Base-by-base conservation (phyloP, 2,888 invertebrate genomes). In the Epinotia nisella region DNA sequence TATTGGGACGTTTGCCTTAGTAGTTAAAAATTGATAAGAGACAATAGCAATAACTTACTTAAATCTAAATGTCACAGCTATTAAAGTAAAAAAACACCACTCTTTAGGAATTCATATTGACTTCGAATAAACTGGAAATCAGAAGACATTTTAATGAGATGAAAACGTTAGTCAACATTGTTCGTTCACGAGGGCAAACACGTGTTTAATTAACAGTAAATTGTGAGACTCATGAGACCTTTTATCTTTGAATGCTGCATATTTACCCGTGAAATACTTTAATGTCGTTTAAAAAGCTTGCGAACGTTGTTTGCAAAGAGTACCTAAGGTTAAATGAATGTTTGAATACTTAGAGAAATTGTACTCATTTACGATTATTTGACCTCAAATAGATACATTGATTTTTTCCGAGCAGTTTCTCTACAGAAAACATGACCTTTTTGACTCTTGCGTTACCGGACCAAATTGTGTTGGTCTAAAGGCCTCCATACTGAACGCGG, bases 111-210 rank as follows among this genome's bases (percentile, higher is more conserved):
- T 49, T 0, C 49, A 45, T n/a, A 19, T 39, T 41, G 21, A 39
- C 35, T 70, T 10, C 21, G 17, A 56, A 58, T 19, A 56, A 49
- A 45, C 35, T 15, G 56, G 56, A 68, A 72, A 56, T 49, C 49
- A 39, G 45, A 55, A 56, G 62, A 68, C 45, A 58, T 64, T 68
- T 68, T 62, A 73, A 72, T 67, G 55, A 35, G 24, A 67, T 67
- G 60, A 67, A 61, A 67, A 55, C 56, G 67, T 61, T 61, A 61
- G 61, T 61, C 61, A 72, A 72, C 67, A 72, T 67, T 67, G 61
- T 62, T 72, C 67, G 55, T 55, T 55, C 60, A 21, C 61, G 35
- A 24, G 13, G 55, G 60, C 35, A 67, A 71, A 72, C 61, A 67
- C 56, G 21, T 72, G 67, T 49, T 67, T 67, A 61, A 71, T 71